These are phyloP conservation scores for Drosophila asahinai DNA, from an alignment of 1,140 invertebrate species.

Conservation along the genomic window DNA sequence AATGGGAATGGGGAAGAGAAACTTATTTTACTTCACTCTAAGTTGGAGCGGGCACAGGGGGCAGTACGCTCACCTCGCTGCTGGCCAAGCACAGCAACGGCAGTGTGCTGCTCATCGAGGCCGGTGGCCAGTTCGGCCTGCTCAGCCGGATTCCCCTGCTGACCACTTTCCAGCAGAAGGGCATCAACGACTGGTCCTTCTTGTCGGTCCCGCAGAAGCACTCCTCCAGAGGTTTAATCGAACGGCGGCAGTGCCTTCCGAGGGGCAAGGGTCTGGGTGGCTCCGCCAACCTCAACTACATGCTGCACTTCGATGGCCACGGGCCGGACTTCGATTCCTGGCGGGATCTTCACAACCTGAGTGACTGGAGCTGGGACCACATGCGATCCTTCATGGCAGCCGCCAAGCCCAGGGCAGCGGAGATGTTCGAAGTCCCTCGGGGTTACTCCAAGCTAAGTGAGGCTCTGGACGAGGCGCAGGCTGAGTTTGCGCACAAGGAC, in stretches of 20 bases:
- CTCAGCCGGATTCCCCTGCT: constrained; percentile 87
- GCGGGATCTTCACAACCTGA: constrained; percentile 85
- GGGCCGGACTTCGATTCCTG: constrained; percentile 88
- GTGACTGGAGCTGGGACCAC: constrained; percentile 86
- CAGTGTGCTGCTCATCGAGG: constrained; percentile 89
- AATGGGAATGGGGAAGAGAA: neutral
- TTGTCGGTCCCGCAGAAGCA: constrained; percentile 87
- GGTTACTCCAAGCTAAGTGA: constrained; percentile 85
- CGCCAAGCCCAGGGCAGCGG: constrained; percentile 39
- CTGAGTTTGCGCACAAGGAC: constrained; percentile 83
- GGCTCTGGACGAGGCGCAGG: constrained; percentile 85
- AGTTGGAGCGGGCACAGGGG: constrained; percentile 93
- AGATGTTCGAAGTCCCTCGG: constrained; percentile 55
- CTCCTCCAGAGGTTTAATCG: constrained; percentile 88
- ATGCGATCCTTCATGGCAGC: constrained; percentile 67
- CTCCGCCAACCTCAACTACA: constrained; percentile 89
- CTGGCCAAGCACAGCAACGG: constrained; percentile 87
- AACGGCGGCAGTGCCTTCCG: constrained; percentile 88
- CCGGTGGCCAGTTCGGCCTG: constrained; percentile 89
- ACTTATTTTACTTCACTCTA: neutral
- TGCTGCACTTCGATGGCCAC: constrained; percentile 88
- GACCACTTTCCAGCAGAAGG: constrained; percentile 88
- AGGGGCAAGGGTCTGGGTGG: constrained; percentile 90
- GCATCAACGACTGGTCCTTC: constrained; percentile 89
- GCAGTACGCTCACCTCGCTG: constrained; percentile 91